These are phyloP conservation scores for Rhagium mordax DNA, from an alignment of 2,888 invertebrate genomes.

Conservation along the genomic window DNA sequence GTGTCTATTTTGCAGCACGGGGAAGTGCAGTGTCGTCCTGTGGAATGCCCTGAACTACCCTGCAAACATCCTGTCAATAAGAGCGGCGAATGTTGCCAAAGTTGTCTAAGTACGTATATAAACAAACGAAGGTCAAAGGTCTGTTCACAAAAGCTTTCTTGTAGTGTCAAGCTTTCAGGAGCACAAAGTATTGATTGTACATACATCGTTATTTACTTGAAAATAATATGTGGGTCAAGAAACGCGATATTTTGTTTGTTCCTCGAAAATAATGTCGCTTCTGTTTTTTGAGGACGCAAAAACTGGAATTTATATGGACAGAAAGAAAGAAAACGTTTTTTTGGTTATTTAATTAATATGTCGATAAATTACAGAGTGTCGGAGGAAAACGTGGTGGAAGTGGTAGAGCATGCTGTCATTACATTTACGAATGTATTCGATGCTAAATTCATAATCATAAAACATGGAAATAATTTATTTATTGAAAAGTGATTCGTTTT, in stretches of 20 bases:
- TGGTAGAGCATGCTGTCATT: background rate
- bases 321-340: background rate
- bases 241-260: background rate
- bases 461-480: too few relatives aligned
- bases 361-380: background rate
- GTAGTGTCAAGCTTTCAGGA: background rate
- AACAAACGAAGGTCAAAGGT: slow-evolving; percentile 12
- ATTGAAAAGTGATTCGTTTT: too few relatives aligned
- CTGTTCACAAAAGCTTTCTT: slow-evolving; percentile 31
- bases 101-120: slow-evolving; percentile 84
- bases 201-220: background rate
- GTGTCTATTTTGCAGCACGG: slow-evolving; percentile 78
- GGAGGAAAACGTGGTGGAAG: background rate
- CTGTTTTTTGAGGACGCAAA: background rate
- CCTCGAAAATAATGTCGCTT: background rate
- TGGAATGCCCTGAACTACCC: slow-evolving; percentile 82
- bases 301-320: background rate
- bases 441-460: too few relatives aligned
- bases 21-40: slow-evolving; percentile 86
- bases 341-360: background rate
- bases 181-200: background rate
- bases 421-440: too few relatives aligned
- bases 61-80: slow-evolving; percentile 88
- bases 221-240: background rate
- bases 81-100: slow-evolving; percentile 88